phyloP scores from a whole-genome alignment of 2,888 invertebrate species.

The Ormia ochracea region DNA sequence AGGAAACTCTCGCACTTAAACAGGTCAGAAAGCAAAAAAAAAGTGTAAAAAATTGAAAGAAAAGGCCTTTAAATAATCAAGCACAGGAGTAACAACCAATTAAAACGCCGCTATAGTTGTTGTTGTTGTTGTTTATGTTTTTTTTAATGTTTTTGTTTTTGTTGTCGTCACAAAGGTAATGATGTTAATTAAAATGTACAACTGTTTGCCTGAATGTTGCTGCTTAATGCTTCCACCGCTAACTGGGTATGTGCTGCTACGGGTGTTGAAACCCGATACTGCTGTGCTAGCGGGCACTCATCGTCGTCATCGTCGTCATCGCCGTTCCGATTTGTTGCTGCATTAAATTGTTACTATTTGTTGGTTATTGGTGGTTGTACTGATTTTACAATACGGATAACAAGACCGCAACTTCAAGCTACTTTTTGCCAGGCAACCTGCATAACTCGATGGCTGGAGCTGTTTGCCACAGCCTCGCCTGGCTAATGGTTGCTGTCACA shows the following conservation, averaged over 20 bases:
- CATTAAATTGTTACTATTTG: slow-evolving; percentile 46
- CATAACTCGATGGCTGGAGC: neutral
- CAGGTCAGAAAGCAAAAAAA: neutral
- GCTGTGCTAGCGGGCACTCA: slow-evolving; percentile 43
- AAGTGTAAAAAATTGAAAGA: neutral
- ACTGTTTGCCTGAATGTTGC: slow-evolving; percentile 45
- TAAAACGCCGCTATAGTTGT: slow-evolving; percentile 37
- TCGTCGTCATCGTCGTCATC: slow-evolving; percentile 33
- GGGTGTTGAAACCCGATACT: slow-evolving; percentile 57
- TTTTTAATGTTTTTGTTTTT: slow-evolving; percentile 11
- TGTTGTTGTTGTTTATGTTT: slow-evolving; percentile 9
- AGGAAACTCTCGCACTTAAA: slow-evolving; percentile 14
- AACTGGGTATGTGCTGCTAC: slow-evolving; percentile 13
- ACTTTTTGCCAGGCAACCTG: neutral
- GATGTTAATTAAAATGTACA: slow-evolving; percentile 63
- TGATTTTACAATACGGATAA: slow-evolving; percentile 62
- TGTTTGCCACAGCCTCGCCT: slow-evolving; percentile 40
- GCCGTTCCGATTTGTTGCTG: slow-evolving; percentile 11
- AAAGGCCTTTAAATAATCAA: slow-evolving; percentile 27
- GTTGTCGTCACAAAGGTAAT: slow-evolving; percentile 56
- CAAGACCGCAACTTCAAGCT: slow-evolving; percentile 56
- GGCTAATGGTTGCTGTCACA: slow-evolving; percentile 61
- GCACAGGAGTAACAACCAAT: slow-evolving; percentile 46
- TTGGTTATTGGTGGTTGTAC: slow-evolving; percentile 53
- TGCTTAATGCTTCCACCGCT: slow-evolving; percentile 12